These are phyloP conservation scores for Bursaphelenchus okinawaensis DNA, from an alignment of 2,888 invertebrate species.

Conservation along the genomic window DNA sequence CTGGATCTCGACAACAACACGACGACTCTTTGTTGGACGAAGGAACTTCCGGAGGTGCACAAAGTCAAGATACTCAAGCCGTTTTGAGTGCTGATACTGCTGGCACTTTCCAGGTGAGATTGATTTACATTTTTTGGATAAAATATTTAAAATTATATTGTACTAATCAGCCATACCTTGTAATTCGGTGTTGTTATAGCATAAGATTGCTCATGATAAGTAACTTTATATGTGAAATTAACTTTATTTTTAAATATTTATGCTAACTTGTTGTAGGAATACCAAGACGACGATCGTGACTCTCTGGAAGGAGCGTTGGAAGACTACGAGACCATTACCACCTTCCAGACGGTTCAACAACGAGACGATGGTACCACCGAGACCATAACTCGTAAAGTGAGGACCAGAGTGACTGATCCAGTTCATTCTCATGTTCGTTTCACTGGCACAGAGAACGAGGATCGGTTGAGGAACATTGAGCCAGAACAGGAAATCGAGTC, in stretches of 20 bases:
- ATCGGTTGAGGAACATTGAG: conserved; percentile 41
- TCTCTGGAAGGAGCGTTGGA: conserved; percentile 45
- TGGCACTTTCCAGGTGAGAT: conserved; percentile 40
- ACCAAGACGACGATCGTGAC: conserved; percentile 46
- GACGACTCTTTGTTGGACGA: conserved; percentile 52
- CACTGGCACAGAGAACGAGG: conserved; percentile 55
- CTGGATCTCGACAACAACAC: conserved; percentile 17
- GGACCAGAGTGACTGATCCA: conserved; percentile 53
- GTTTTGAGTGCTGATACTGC: conserved; percentile 50
- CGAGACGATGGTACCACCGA: conserved; percentile 50
- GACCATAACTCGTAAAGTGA: conserved; percentile 54
- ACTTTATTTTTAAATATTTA: neutral
- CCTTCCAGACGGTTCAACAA: conserved; percentile 50
- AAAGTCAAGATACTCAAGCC: conserved; percentile 46
- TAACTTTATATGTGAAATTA: neutral
- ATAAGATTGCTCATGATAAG: too few species aligned
- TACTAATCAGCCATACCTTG: too few species aligned
- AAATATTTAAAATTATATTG: neutral
- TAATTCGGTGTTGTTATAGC: too few species aligned
- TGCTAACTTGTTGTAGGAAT: conserved; percentile 11
- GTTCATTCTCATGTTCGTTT: conserved; percentile 50
- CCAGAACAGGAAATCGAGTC: conserved; percentile 49
- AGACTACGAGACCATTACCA: conserved; percentile 53
- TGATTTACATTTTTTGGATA: neutral
- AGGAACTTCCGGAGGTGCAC: conserved; percentile 43